A percentile compares a stretch with the other conserved stretches of the same genome.
Evolutionary conservation across 2,888 invertebrate genomes (phyloP).

Genomic region (Rhodophaea formosa): DNA sequence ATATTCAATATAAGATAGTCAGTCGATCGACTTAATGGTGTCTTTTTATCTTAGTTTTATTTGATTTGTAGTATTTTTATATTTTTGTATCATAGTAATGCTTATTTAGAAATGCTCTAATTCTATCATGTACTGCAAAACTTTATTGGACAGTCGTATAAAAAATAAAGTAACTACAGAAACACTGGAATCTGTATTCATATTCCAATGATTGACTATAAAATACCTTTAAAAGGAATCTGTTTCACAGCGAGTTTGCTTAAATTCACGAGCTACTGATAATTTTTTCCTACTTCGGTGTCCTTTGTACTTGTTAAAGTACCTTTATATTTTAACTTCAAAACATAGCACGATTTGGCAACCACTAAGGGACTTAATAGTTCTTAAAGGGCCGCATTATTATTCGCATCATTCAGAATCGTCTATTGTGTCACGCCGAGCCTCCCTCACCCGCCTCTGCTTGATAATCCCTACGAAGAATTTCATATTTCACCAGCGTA

Average conservation of each 20-base stretch:
- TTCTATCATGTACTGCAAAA: no score
- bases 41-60: no score
- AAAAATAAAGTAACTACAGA: no score
- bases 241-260: not conserved
- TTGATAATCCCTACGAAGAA: slow-evolving; percentile 62
- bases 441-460: slow-evolving; percentile 38
- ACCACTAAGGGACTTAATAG: slow-evolving; percentile 1
- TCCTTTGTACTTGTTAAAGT: not conserved
- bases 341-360: not conserved
- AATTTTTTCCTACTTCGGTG: not conserved
- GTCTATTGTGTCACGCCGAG: slow-evolving; percentile 35
- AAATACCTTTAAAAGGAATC: no score
- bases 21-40: no score
- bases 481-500: slow-evolving; percentile 73
- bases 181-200: no score
- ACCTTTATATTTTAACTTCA: not conserved
- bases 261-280: not conserved
- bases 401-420: slow-evolving; percentile 32
- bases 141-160: no score
- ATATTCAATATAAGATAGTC: no score
- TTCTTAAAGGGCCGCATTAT: slow-evolving; percentile 10
- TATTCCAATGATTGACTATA: no score
- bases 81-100: no score
- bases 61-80: no score
- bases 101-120: no score